phyloP scores from a whole-genome alignment of 2,888 invertebrate genomes.

The Scaptomyza tumidula region DNA sequence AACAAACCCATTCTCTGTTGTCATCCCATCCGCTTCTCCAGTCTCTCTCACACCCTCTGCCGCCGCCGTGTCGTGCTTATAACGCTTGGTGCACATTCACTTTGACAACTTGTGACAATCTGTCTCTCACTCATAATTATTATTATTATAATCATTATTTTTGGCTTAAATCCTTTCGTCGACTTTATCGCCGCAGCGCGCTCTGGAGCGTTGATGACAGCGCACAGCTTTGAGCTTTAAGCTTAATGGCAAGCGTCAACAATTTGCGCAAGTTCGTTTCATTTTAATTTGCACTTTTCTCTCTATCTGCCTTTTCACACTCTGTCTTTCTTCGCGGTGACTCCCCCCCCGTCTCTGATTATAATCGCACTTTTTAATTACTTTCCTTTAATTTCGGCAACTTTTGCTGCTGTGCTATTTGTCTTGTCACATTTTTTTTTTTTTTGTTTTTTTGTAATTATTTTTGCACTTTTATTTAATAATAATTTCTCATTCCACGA shows the following conservation, averaged over 20 bases:
- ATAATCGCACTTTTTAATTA: slow-evolving; percentile 75
- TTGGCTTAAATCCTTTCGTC: slow-evolving; percentile 72
- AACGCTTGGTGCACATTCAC: slow-evolving; percentile 40
- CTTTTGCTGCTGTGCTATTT: slow-evolving; percentile 57
- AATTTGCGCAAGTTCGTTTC: slow-evolving; percentile 59
- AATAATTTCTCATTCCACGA: slow-evolving; percentile 52
- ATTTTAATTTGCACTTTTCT: slow-evolving; percentile 52
- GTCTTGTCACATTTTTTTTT: slow-evolving; percentile 57
- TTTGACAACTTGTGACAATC: slow-evolving; percentile 75
- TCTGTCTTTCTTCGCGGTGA: no score
- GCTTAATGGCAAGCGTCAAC: slow-evolving; percentile 69
- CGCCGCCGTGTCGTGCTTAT: slow-evolving; percentile 18
- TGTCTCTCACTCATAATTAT: slow-evolving; percentile 67
- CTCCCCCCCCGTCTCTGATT: slow-evolving; percentile 16
- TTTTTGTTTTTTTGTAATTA: slow-evolving; percentile 38
- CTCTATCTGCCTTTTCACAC: not conserved
- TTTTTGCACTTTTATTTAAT: slow-evolving; percentile 63
- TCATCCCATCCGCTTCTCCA: not conserved
- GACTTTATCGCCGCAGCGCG: slow-evolving; percentile 39
- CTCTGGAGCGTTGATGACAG: slow-evolving; percentile 52
- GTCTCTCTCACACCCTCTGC: not conserved
- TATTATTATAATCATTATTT: slow-evolving; percentile 68
- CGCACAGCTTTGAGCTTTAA: slow-evolving; percentile 57
- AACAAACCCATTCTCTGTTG: slow-evolving; percentile 17
- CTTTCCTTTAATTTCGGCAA: slow-evolving; percentile 75